Percentiles rank a stretch among this genome's conserved stretches.
phyloP scores from a whole-genome alignment of 2,888 invertebrate genomes.

The Rambutsinella grinnellia region DNA sequence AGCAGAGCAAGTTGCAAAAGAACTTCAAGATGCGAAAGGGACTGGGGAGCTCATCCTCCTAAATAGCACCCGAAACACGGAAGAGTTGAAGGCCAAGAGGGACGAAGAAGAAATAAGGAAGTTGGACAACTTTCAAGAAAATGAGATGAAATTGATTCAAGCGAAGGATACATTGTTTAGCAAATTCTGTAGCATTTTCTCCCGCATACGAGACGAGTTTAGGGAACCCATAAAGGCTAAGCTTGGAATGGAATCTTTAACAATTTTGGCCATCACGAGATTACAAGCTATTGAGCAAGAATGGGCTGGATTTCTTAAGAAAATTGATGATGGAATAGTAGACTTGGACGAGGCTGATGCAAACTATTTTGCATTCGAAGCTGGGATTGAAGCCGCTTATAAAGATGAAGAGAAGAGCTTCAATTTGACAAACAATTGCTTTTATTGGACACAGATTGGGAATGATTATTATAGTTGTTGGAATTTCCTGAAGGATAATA shows the following conservation, averaged over 20 bases:
- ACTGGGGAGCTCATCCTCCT: slow-evolving; percentile 31
- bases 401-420: not conserved
- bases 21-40: slow-evolving; percentile 43
- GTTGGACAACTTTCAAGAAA: slow-evolving; percentile 13
- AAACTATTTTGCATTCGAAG: not conserved
- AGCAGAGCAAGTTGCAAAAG: slow-evolving; percentile 10
- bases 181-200: slow-evolving; percentile 15
- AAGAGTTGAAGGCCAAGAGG: not conserved
- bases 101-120: slow-evolving; percentile 19
- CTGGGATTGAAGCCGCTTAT: not conserved
- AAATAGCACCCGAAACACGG: not conserved
- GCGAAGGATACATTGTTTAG: slow-evolving; percentile 33
- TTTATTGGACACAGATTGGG: slow-evolving; percentile 32
- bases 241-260: not conserved
- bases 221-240: not conserved
- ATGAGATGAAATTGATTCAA: slow-evolving; percentile 20
- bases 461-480: slow-evolving; percentile 17
- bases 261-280: not conserved
- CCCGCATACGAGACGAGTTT: not conserved
- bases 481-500: not conserved
- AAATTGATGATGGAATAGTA: slow-evolving; percentile 29
- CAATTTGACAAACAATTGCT: not conserved
- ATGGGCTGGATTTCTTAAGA: slow-evolving; percentile 40
- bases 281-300: slow-evolving; percentile 36
- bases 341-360: not conserved